These are phyloP conservation scores for Sialis lutaria DNA, from an alignment of 2,888 invertebrate genomes.

Conservation along the genomic window DNA sequence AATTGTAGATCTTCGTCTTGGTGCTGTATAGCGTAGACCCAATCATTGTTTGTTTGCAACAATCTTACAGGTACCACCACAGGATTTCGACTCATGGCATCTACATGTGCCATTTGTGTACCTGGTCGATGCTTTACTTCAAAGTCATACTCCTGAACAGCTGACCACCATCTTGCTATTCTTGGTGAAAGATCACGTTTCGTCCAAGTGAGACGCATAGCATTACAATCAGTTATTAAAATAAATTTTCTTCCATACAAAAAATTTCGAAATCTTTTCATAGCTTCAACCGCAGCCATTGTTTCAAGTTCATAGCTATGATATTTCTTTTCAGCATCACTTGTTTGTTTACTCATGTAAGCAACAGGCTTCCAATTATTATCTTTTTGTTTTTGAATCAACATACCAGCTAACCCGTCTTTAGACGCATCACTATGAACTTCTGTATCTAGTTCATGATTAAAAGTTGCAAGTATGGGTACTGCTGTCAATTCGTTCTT, in stretches of 20 bases:
- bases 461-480: slow-evolving; percentile 4
- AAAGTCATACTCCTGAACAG: slow-evolving; percentile 16
- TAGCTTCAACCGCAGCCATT: slow-evolving; percentile 8
- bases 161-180: slow-evolving; percentile 17
- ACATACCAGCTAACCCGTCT: slow-evolving; percentile 1
- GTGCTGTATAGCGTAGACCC: slow-evolving; percentile 6
- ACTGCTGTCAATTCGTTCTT: slow-evolving; percentile 7
- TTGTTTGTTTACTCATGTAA: slow-evolving; percentile 3
- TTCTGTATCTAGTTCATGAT: neutral
- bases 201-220: slow-evolving; percentile 9
- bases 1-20: slow-evolving; percentile 5
- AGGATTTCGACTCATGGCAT: slow-evolving; percentile 14
- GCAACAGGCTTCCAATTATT: slow-evolving; percentile 4
- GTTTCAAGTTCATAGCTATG: slow-evolving; percentile 10
- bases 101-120: slow-evolving; percentile 15
- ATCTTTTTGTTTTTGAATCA: slow-evolving; percentile 5
- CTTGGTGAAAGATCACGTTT: slow-evolving; percentile 14
- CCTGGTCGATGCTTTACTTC: slow-evolving; percentile 15
- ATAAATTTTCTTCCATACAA: slow-evolving; percentile 1
- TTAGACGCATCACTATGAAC: slow-evolving; percentile 3
- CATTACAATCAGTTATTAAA: slow-evolving; percentile 13
- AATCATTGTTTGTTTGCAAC: neutral
- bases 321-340: slow-evolving; percentile 1
- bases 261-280: slow-evolving; percentile 1
- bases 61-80: neutral